phyloP scores from a whole-genome alignment of 2,888 invertebrate genomes.

The Pantelozetes paolii region DNA sequence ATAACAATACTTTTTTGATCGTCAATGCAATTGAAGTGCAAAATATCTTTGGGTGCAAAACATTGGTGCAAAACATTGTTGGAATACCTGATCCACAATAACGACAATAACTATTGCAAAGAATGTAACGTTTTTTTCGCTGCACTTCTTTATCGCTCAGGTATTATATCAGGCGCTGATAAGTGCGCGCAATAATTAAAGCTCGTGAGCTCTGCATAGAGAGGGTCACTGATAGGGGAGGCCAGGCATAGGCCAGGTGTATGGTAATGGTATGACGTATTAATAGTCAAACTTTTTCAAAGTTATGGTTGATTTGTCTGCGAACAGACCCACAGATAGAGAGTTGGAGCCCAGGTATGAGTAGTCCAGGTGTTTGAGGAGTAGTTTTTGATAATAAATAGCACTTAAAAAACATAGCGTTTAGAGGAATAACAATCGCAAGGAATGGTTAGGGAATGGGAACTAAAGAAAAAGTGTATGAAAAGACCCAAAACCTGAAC shows the following conservation, averaged over 20 bases:
- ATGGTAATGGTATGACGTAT: slow-evolving; percentile 16
- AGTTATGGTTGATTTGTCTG: too few relatives aligned
- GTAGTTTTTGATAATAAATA: slow-evolving; percentile 18
- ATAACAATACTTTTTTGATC: too few relatives aligned
- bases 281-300: too few relatives aligned
- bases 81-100: not conserved
- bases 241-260: not conserved
- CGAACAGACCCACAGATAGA: too few relatives aligned
- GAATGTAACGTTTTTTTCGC: slow-evolving; percentile 13
- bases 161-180: not conserved
- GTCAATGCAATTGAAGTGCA: not conserved
- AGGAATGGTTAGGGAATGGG: slow-evolving; percentile 7
- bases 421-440: not conserved
- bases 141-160: not conserved
- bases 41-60: not conserved
- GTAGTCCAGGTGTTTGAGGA: slow-evolving; percentile 22
- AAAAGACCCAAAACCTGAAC: slow-evolving; percentile 10
- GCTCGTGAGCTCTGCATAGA: too few relatives aligned
- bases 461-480: slow-evolving; percentile 21
- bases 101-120: not conserved
- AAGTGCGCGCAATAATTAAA: slow-evolving; percentile 17
- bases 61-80: not conserved
- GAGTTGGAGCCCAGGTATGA: not conserved
- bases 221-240: not conserved
- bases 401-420: slow-evolving; percentile 9